Conservation (phyloP, 1,140 invertebrate species). For the Vollenhovia emeryi region DNA sequence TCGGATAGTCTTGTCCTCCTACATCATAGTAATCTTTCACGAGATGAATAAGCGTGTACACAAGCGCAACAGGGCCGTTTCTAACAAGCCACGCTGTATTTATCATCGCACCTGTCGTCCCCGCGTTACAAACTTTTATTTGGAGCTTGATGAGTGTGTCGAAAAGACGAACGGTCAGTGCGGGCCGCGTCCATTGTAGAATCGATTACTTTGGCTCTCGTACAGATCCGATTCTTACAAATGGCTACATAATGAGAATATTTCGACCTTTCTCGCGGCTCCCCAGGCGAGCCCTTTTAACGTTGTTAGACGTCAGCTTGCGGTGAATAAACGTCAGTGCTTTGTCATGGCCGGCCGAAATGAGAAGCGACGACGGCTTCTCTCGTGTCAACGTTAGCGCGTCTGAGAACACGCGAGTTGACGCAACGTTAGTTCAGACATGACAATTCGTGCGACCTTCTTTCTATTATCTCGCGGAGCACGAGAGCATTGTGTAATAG, state of each 20-base stretch:
- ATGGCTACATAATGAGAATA: slow-evolving; percentile 13
- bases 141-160: slow-evolving; percentile 15
- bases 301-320: slow-evolving; percentile 13
- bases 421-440: slow-evolving; percentile 36
- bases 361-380: not conserved
- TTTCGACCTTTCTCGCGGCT: slow-evolving; percentile 4
- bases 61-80: slow-evolving; percentile 12
- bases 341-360: slow-evolving; percentile 28
- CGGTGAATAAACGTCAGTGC: slow-evolving; percentile 40
- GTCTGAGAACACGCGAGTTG: slow-evolving; percentile 10
- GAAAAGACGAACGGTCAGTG: slow-evolving; percentile 20
- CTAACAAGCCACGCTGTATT: slow-evolving; percentile 41
- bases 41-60: slow-evolving; percentile 44
- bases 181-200: not conserved
- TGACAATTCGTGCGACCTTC: slow-evolving; percentile 40
- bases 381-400: not conserved
- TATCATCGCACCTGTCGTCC: slow-evolving; percentile 41
- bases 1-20: not conserved
- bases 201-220: slow-evolving; percentile 34
- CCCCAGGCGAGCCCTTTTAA: not conserved
- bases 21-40: not conserved
- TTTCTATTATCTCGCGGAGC: not conserved
- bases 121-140: slow-evolving; percentile 29
- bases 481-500: slow-evolving; percentile 19
- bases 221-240: slow-evolving; percentile 41